These are phyloP conservation scores for Barnardius zonarius DNA, from an alignment of 2,113 vertebrate genomes.

Conservation along the genomic window DNA sequence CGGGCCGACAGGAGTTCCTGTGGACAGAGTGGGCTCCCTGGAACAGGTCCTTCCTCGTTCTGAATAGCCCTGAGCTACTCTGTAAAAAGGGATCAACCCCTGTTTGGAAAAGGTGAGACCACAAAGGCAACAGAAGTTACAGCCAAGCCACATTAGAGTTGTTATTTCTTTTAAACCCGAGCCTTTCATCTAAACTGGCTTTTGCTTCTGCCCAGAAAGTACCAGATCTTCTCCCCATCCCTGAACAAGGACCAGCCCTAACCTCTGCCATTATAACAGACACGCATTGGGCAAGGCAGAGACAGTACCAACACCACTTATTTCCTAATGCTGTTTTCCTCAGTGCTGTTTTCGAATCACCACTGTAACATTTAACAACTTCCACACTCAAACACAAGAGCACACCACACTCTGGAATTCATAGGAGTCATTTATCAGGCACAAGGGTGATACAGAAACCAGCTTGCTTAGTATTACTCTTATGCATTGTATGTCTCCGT, in stretches of 20 bases:
- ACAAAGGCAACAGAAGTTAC: background rate
- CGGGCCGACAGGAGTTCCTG: accelerated
- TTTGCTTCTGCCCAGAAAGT: background rate
- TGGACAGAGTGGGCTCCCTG: accelerated
- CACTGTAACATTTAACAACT: background rate
- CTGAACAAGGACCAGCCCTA: background rate
- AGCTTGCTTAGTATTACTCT: background rate
- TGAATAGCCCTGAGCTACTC: background rate
- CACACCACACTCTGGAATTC: accelerated
- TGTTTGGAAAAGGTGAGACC: background rate
- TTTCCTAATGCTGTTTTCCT: background rate
- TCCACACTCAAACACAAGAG: background rate
- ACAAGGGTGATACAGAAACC: background rate
- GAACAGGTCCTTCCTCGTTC: background rate
- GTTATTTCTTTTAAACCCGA: background rate
- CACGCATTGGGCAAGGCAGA: background rate
- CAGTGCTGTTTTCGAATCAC: background rate
- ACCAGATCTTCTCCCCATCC: background rate
- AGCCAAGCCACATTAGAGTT: background rate
- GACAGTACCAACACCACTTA: background rate
- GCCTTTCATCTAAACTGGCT: background rate
- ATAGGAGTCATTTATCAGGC: accelerated
- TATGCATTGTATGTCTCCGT: accelerated
- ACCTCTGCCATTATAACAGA: accelerated
- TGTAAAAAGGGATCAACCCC: background rate